Conservation (phyloP, 2,113 vertebrate species). For the Elgaria multicarinata region DNA sequence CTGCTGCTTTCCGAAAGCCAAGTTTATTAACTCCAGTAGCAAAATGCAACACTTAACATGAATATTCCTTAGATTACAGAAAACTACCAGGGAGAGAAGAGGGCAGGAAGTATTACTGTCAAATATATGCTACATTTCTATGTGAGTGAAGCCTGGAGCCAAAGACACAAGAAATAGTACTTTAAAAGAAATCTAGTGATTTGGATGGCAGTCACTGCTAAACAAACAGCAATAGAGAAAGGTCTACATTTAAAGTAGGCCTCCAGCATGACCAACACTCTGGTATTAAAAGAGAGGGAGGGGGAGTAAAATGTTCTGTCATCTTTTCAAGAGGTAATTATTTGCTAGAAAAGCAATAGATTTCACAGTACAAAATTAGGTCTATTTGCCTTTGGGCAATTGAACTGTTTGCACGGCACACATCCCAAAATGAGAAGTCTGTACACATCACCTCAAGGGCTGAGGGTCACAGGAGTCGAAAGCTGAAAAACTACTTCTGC, state of each 20-base stretch:
- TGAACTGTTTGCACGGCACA: constrained; percentile 15
- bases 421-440: not conserved
- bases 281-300: not conserved
- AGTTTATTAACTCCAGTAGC: not conserved
- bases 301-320: not conserved
- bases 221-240: constrained; percentile 15
- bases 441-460: too few species aligned
- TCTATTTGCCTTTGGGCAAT: constrained; percentile 22
- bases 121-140: not conserved
- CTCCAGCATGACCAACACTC: not conserved
- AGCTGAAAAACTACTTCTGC: too few species aligned
- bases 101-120: not conserved
- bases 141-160: not conserved
- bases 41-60: not conserved
- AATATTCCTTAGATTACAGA: not conserved
- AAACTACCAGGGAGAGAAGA: constrained; percentile 28
- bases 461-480: not conserved
- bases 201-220: constrained; percentile 11
- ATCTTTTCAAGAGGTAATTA: constrained; percentile 25
- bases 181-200: not conserved
- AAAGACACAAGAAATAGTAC: not conserved
- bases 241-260: not conserved
- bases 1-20: not conserved
- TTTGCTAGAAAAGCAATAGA: not conserved
- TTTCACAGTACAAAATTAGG: constrained; percentile 7